phyloP scores from a whole-genome alignment of 2,888 invertebrate genomes.

The Xestia xanthographa region DNA sequence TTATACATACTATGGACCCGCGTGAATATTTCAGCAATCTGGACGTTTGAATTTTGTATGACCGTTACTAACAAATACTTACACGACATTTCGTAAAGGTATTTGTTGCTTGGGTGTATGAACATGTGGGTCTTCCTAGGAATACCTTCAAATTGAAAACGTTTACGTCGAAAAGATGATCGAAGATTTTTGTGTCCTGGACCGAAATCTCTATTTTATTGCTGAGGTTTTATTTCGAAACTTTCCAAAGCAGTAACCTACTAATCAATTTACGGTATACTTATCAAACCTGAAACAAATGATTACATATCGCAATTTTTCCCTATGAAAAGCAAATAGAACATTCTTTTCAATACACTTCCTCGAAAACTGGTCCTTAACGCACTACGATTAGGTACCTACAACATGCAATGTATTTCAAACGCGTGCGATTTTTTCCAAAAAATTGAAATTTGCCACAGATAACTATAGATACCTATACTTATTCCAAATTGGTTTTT shows the following conservation, averaged over 20 bases:
- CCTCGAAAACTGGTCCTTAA: too few relatives aligned
- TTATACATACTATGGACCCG: slow-evolving; percentile 48
- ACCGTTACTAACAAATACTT: not conserved
- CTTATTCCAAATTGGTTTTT: too few relatives aligned
- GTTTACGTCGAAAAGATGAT: not conserved
- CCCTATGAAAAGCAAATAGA: slow-evolving; percentile 43
- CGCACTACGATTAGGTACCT: too few relatives aligned
- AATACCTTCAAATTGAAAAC: not conserved
- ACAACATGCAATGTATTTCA: too few relatives aligned
- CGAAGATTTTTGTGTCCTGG: not conserved
- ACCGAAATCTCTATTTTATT: not conserved
- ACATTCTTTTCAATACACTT: too few relatives aligned
- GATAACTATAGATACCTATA: too few relatives aligned
- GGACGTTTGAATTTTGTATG: slow-evolving; percentile 37
- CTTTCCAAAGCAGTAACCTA: not conserved
- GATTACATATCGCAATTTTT: not conserved
- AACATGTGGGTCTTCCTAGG: not conserved
- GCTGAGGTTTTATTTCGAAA: not conserved
- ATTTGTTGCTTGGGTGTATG: not conserved
- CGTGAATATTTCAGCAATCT: slow-evolving; percentile 38
- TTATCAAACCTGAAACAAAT: not conserved
- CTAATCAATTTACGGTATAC: not conserved
- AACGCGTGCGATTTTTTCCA: too few relatives aligned
- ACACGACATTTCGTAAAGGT: not conserved
- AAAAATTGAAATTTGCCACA: too few relatives aligned